Evolutionary conservation across 1,140 invertebrate species (phyloP), one percentile per base, ranked within the genome.

Genomic region (Pseudomyrmex gracilis): DNA sequence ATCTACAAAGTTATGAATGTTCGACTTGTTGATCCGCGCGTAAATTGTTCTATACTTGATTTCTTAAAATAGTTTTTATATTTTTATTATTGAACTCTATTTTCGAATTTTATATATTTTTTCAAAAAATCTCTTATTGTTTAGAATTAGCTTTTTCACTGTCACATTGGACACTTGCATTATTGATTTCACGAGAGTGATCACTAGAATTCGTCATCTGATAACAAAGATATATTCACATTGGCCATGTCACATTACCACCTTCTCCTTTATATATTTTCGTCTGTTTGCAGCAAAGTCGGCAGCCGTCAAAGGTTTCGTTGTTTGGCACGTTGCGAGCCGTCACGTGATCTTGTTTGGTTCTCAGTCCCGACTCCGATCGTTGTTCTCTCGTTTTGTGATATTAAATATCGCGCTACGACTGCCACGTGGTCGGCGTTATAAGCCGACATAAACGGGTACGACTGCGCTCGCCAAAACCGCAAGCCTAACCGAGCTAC

Each of bases 261-360:
- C 45, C 5, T 34, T 34, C 34, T 34, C 7, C 5, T 34, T 5
- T 34, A 34, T 53, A 67, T 43, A 67, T 67, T 47, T 83, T 74
- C 58, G 60, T 73, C 49, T 66, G 60, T 43, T 22, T 15, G 17
- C 34, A 64, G 12, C 49, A 74, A 34, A 17, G 34, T 74, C 88
- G 86, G 82, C 86, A 15, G 55, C 34, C 55, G 43, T 89, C 88
- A 89, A 89, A 89, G 88, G 66, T 67, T 51, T 55, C 60, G 60
- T 73, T 89, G 86, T 89, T 87, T 86, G 76, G 86, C 67, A 84
- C 73, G 66, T 85, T 82, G 57, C 83, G 64, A 84, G 85, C 77
- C 66, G 88, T 88, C 86, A 89, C 85, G 88, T 85, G 86, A 89
- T 87, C 84, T 78, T 86, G 88, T 89, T 89, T 89, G 77, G 84